Evolutionary conservation across 2,888 invertebrate genomes (phyloP), one percentile per base, ranked within the genome.

Genomic region (Scaptomyza cyrtandrae): DNA sequence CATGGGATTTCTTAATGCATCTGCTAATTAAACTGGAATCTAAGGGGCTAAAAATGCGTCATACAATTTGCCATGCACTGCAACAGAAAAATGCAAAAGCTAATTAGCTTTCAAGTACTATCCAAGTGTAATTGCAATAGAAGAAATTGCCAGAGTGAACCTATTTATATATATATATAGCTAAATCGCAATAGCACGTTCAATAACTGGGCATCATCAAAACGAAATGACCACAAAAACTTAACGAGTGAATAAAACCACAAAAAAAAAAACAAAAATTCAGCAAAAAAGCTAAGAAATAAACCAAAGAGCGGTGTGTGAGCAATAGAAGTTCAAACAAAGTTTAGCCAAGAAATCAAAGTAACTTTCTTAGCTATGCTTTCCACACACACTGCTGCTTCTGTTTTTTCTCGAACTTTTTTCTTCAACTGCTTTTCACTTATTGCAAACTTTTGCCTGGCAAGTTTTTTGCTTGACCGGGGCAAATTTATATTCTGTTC

Each of bases 281-380:
- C n/a, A 1, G 2, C 52, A 41, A 46, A n/a, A 35, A 19, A 11
- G 3, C 19, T 33, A 19, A 9, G 6, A 37, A 69, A 57, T 55
- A 67, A 69, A 57, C 66, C 50, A 67, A 62, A 66, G 61, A 62
- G 54, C 57, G 56, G 74, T 64, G 75, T 77, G 66, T 63, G 78
- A 78, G 85, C 78, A 75, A 65, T 62, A 64, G 57, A 74, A 85
- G 85, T 83, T 86, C 70, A 58, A 73, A 64, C 64, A 82, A 83
- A 83, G 83, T 88, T 85, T 33, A 67, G 68, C 70, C 67, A 78
- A 78, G 83, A 83, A 83, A 83, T 83, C 88, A 83, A 79, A 83
- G 83, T 74, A 82, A 83, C 76, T 83, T 83, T 85, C 71, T 63
- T 52, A 41, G 71, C 66, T 66, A 60, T 58, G 63, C 59, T 63